Evolutionary conservation across 2,113 vertebrate genomes (phyloP), one percentile per base, ranked within the genome.

Genomic region (Myanophis thanlyinensis): DNA sequence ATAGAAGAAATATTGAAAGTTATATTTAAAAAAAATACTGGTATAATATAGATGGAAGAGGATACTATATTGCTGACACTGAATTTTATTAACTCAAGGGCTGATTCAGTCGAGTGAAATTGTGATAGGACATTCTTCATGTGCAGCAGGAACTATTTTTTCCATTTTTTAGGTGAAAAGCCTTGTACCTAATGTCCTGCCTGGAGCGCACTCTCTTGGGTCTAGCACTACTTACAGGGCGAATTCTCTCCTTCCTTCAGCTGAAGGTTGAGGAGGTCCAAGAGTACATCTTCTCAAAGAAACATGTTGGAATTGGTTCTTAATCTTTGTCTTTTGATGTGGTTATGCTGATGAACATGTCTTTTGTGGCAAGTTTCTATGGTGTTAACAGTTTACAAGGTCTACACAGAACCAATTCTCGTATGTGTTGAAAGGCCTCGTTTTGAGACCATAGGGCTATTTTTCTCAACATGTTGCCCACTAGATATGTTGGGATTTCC

Each of bases 351-450:
- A 35, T 93, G 90, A 86, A 89, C 89, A 89, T 96, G 95, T 94
- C 94, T 97, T 97, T 96, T 93, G 96, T 96, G 96, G 94, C 95
- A 95, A 95, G 92, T 95, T 95, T 92, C 95, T 95, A 95, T 97
- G 95, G 73, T 0, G 0, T 96, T 94, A 94, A 91, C 92, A 95
- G 84, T 93, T 91, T 92, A 48, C 94, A 94, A 1, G 88, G 92
- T 96, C 67, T 95, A 95, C 94, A 91, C 95, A 92, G 93, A 96
- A 94, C 91, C 93, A 93, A 94, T 94, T 97, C 90, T 95, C 94
- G 93, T 93, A 94, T 91, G 91, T 93, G 95, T 96, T 89, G 92
- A 91, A 93, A 88, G 95, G 80, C 96, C 95, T 92, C 94, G 49
- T 94, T 92, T 93, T 93, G 95, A 95, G 93, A 95, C 94, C 94